A percentile compares a stretch with the other conserved stretches of the same genome.
Evolutionary conservation across 1,140 invertebrate genomes (phyloP).

Genomic region (Tetragnatha versicolor): DNA sequence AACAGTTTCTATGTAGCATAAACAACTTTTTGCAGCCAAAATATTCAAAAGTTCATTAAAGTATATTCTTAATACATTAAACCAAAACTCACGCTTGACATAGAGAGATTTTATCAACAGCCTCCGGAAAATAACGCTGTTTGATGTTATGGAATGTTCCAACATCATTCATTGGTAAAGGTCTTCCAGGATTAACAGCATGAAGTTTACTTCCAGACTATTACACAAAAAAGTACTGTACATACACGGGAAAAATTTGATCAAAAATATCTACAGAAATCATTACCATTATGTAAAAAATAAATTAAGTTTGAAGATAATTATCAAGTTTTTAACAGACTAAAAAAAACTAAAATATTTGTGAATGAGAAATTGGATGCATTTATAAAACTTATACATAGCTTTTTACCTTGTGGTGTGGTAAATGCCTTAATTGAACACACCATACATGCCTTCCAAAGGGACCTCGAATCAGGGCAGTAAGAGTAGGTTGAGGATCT

Average conservation of each 20-base stretch:
- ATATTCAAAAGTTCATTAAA: background rate
- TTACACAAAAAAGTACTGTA: no score
- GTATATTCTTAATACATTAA: background rate
- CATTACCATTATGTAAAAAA: no score
- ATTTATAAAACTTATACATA: no score
- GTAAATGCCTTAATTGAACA: conserved; percentile 83
- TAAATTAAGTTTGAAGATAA: no score
- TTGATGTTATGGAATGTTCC: conserved; percentile 69
- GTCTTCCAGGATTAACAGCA: conserved; percentile 76
- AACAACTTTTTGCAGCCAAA: background rate
- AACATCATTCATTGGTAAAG: conserved; percentile 77
- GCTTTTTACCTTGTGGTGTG: conserved; percentile 74
- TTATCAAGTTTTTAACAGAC: no score
- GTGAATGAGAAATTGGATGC: no score
- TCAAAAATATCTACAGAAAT: no score
- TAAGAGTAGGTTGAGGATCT: conserved; percentile 71
- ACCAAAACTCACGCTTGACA: conserved; percentile 77
- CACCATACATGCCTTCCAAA: conserved; percentile 95
- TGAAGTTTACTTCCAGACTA: conserved; percentile 72
- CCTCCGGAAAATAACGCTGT: conserved; percentile 82
- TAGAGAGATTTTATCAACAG: conserved; percentile 78
- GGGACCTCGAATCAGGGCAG: conserved; percentile 84
- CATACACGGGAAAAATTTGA: no score
- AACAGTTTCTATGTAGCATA: background rate
- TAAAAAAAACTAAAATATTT: no score